Percentiles rank a stretch among this genome's conserved stretches.
Conservation (phyloP, 2,113 vertebrate species). For the Pseudorectes ferrugineus region DNA sequence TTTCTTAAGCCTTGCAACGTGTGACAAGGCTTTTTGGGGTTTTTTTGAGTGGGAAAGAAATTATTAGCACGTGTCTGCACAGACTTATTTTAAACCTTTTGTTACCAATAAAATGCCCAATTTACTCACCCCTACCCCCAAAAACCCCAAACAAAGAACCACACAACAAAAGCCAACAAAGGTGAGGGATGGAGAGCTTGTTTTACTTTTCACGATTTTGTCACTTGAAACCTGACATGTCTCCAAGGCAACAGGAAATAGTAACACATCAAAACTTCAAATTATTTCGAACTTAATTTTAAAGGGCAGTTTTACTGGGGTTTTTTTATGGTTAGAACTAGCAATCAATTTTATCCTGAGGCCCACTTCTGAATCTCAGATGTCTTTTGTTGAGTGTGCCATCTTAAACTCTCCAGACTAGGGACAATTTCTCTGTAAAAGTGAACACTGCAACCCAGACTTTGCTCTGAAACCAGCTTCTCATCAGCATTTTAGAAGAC, state of each 20-base stretch:
- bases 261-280: background rate
- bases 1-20: background rate
- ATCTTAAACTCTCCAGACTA: background rate
- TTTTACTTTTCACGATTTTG: background rate
- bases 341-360: background rate
- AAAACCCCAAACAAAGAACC: background rate
- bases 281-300: background rate
- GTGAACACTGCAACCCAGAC: background rate
- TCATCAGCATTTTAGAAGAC: background rate
- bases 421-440: background rate
- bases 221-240: rapidly evolving
- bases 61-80: rapidly evolving
- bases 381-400: too few species aligned
- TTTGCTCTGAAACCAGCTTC: background rate
- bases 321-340: background rate
- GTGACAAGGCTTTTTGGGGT: background rate
- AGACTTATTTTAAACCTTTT: background rate
- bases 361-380: background rate
- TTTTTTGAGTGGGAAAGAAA: background rate
- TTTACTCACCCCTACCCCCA: background rate
- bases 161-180: background rate
- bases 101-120: background rate
- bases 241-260: background rate
- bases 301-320: background rate
- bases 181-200: background rate